Percentiles rank a stretch among this genome's conserved stretches.
These are phyloP conservation scores for Drosophila affinis DNA, from an alignment of 2,888 invertebrate genomes.

Conservation along the genomic window DNA sequence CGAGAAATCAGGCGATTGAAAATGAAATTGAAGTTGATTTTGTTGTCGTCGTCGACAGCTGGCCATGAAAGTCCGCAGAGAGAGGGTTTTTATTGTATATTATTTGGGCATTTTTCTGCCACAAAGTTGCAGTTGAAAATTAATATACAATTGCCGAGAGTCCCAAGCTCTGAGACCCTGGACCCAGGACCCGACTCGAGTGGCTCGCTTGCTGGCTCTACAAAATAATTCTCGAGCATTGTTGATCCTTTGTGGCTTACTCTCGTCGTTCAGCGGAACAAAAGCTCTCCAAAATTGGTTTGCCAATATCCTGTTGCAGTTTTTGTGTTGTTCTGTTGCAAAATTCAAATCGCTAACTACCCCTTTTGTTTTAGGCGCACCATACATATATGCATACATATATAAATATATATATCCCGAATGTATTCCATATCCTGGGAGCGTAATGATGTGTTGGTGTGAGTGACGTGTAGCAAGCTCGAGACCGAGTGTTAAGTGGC, in stretches of 20 bases:
- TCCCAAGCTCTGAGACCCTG: neutral
- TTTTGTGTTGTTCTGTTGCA: slow-evolving; percentile 4
- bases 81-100: neutral
- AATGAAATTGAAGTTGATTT: slow-evolving; percentile 71
- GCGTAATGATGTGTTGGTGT: slow-evolving; percentile 58
- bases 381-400: no score
- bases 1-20: slow-evolving; percentile 32
- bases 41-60: slow-evolving; percentile 64
- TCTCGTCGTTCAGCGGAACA: slow-evolving; percentile 74
- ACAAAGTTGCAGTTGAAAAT: slow-evolving; percentile 64
- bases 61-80: slow-evolving; percentile 46
- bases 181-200: slow-evolving; percentile 29
- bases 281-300: slow-evolving; percentile 77
- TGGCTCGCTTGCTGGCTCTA: slow-evolving; percentile 63
- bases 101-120: slow-evolving; percentile 6
- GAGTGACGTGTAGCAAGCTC: slow-evolving; percentile 38
- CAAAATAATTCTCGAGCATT: slow-evolving; percentile 74
- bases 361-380: slow-evolving; percentile 69
- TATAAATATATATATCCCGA: neutral
- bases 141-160: slow-evolving; percentile 52
- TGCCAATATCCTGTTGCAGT: slow-evolving; percentile 61
- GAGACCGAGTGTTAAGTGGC: slow-evolving; percentile 67
- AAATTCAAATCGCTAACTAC: slow-evolving; percentile 47
- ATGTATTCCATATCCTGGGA: slow-evolving; percentile 60
- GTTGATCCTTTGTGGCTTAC: slow-evolving; percentile 79